Percentiles rank a stretch among this genome's conserved stretches.
These are phyloP conservation scores for Branchipolynoe longqiensis DNA, from an alignment of 2,888 invertebrate genomes.

Conservation along the genomic window DNA sequence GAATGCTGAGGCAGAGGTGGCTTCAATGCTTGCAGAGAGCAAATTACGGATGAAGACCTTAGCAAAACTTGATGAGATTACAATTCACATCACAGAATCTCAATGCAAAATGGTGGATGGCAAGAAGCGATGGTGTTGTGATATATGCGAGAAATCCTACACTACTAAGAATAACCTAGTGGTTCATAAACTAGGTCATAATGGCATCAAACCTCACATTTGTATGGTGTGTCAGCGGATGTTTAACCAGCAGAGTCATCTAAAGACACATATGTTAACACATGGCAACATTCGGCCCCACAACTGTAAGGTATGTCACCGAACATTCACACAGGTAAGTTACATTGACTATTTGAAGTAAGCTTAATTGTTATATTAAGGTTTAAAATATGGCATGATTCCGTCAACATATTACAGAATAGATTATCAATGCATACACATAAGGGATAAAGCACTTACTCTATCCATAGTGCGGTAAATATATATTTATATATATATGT, in stretches of 20 bases:
- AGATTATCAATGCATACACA: no score
- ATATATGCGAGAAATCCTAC: constrained; percentile 79
- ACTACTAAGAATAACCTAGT: constrained; percentile 81
- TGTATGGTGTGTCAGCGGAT: constrained; percentile 81
- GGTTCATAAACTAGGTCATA: constrained; percentile 80
- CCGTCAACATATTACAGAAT: no score
- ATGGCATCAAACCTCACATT: constrained; percentile 80
- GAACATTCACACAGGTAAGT: constrained; percentile 78
- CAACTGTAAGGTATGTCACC: constrained; percentile 77
- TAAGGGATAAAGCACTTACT: no score
- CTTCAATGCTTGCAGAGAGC: constrained; percentile 23
- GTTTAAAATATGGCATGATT: no score
- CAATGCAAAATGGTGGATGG: constrained; percentile 78
- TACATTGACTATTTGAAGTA: constrained; percentile 49
- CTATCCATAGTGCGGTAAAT: no score
- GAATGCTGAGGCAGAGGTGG: constrained; percentile 31
- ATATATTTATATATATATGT: no score
- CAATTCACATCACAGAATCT: constrained; percentile 77
- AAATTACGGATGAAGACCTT: constrained; percentile 54
- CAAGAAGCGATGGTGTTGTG: constrained; percentile 80
- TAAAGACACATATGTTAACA: constrained; percentile 81
- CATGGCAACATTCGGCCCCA: constrained; percentile 81
- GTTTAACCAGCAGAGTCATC: constrained; percentile 81
- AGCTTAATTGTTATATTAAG: no score
- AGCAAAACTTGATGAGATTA: constrained; percentile 70